These are phyloP conservation scores for Corythornis leucogaster DNA, from an alignment of 2,797 vertebrate species.

Conservation along the genomic window DNA sequence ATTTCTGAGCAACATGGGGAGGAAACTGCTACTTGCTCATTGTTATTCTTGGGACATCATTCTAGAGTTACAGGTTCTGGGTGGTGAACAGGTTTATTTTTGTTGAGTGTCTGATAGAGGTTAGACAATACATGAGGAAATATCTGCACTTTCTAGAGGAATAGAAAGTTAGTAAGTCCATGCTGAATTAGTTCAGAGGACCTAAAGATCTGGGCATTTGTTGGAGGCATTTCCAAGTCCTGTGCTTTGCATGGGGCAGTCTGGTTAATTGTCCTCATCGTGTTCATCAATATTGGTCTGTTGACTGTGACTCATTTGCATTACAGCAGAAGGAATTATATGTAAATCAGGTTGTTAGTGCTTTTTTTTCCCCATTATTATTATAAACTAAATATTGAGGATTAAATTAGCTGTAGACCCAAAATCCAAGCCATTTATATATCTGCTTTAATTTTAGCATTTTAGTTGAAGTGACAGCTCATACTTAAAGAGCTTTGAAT, in stretches of 20 bases:
- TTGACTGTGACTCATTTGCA: background rate
- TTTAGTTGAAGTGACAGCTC: background rate
- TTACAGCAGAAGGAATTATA: background rate
- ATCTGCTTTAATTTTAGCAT: background rate
- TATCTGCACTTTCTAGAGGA: background rate
- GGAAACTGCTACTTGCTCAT: background rate
- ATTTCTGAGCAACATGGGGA: background rate
- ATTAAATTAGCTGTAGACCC: background rate
- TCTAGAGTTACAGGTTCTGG: background rate
- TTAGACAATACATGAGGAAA: background rate
- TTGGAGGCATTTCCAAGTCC: background rate
- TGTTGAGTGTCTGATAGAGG: background rate
- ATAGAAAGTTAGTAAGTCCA: background rate
- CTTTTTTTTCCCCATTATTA: background rate
- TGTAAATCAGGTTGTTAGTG: background rate
- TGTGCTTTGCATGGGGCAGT: background rate
- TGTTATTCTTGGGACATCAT: background rate
- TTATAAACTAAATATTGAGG: background rate
- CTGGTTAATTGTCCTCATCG: background rate
- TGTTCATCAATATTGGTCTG: background rate
- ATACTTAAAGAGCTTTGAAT: background rate
- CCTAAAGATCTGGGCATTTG: background rate
- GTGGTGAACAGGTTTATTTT: background rate
- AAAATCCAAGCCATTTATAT: background rate
- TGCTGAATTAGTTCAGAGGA: background rate